Evolutionary conservation across 2,888 invertebrate species (phyloP), one percentile per base, ranked within the genome.

Genomic region (Eudasyphora cyanicolor): DNA sequence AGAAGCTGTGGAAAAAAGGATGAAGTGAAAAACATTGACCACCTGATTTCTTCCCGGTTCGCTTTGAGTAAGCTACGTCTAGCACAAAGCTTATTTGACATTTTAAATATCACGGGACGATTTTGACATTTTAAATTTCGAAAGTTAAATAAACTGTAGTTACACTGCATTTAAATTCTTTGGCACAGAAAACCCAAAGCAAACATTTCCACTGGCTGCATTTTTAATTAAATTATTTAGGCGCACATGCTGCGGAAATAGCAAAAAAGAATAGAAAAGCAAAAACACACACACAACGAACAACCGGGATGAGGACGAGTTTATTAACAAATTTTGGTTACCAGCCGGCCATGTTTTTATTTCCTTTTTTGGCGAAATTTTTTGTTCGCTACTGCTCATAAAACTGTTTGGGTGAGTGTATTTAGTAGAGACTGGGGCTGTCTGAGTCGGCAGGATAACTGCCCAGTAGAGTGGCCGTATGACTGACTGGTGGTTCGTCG

Each of bases 201-300:
- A 67, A 67, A 67, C 67, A 67, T 24, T 67, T 67, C 60, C 38
- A 67, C 42, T 67, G 67, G 42, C 24, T 67, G 67, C 42, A 67
- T 67, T 67, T 67, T 67, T 67, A 67, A 67, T 67, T 67, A 67
- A 67, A 67, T 67, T 67, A 67, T 60, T 60, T 60, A 64, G 24
- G 42, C 38, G 17, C 38, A 19, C 35, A 38, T 42, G 35, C 67
- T 21, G 12, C n/a, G 14, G n/a, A n/a, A n/a, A n/a, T n/a, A 21
- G 42, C 29, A 60, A 32, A 60, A n/a, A n/a, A n/a, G n/a, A n/a
- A n/a, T n/a, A n/a, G n/a, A n/a, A n/a, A n/a, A n/a, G n/a, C n/a
- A n/a, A n/a, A n/a, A n/a, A n/a, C n/a, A n/a, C n/a, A n/a, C n/a
- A n/a, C n/a, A n/a, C n/a, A n/a, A n/a, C n/a, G n/a, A n/a, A n/a